Percentiles rank a stretch among this genome's conserved stretches.
phyloP scores from a whole-genome alignment of 1,140 invertebrate species.

The Stenopsyche tienmushanensis region DNA sequence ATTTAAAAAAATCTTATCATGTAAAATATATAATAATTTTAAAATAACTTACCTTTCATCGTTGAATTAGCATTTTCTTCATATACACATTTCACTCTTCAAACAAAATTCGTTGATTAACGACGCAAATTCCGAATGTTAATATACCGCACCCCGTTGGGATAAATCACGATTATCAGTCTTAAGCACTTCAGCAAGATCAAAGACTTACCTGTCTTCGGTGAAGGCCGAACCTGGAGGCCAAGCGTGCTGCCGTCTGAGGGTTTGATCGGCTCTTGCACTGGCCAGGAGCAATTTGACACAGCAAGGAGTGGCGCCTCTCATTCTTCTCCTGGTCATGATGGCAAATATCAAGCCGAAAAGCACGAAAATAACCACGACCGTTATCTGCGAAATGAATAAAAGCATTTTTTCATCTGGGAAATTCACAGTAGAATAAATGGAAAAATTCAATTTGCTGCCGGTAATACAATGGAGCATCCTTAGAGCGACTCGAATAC shows the following conservation, averaged over 20 bases:
- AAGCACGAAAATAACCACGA: background rate
- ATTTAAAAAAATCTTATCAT: too few species aligned
- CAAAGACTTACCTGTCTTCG: constrained; percentile 12
- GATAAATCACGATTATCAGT: too few species aligned
- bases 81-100: too few species aligned
- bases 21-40: too few species aligned
- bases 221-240: background rate
- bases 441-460: background rate
- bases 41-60: too few species aligned
- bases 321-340: background rate
- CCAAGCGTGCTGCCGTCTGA: constrained; percentile 6
- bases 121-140: background rate
- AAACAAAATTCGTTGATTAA: background rate
- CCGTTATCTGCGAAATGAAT: background rate
- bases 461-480: background rate
- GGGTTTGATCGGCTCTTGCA: constrained; percentile 1
- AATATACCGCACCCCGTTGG: background rate
- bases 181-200: too few species aligned
- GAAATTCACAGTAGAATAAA: background rate
- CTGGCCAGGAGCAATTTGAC: constrained; percentile 10
- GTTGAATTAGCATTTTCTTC: too few species aligned
- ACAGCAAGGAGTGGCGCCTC: background rate
- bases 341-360: background rate
- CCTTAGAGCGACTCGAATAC: too few species aligned
- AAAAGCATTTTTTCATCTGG: background rate